Conservation (phyloP, 2,888 invertebrate genomes). For the Nomada ferruginata region DNA sequence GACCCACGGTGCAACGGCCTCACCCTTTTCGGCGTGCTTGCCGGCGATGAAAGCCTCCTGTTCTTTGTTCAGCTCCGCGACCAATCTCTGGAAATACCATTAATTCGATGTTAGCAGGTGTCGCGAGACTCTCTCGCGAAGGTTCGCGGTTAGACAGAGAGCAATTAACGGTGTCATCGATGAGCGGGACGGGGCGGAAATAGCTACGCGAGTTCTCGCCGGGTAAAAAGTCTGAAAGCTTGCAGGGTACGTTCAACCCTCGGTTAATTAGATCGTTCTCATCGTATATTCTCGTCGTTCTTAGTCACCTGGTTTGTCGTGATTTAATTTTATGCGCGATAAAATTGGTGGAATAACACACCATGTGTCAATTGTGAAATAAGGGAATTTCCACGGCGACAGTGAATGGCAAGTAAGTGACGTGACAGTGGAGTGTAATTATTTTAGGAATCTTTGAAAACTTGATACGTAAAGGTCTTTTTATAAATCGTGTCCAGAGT, state of each 20-base stretch:
- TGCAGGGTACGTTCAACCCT: slow-evolving; percentile 46
- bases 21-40: slow-evolving; percentile 89
- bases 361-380: too few species aligned
- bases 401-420: too few species aligned
- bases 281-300: slow-evolving; percentile 28
- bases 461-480: too few species aligned
- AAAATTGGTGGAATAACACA: too few species aligned
- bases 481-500: too few species aligned
- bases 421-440: too few species aligned
- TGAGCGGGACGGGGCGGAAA: background rate
- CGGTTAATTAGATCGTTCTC: slow-evolving; percentile 49
- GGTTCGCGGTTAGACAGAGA: slow-evolving; percentile 7
- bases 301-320: too few species aligned
- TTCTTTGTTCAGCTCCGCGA: slow-evolving; percentile 98
- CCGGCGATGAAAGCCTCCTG: slow-evolving; percentile 98
- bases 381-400: too few species aligned
- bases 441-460: too few species aligned
- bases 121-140: slow-evolving; percentile 1
- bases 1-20: slow-evolving; percentile 96
- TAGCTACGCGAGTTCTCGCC: background rate
- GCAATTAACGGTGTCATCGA: slow-evolving; percentile 55
- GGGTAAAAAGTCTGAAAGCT: slow-evolving; percentile 10
- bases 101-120: slow-evolving; percentile 50
- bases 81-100: slow-evolving; percentile 90
- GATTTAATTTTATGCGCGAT: too few species aligned